Base-by-base conservation (phyloP, 2,888 invertebrate genomes). In the Cosmia trapezina region DNA sequence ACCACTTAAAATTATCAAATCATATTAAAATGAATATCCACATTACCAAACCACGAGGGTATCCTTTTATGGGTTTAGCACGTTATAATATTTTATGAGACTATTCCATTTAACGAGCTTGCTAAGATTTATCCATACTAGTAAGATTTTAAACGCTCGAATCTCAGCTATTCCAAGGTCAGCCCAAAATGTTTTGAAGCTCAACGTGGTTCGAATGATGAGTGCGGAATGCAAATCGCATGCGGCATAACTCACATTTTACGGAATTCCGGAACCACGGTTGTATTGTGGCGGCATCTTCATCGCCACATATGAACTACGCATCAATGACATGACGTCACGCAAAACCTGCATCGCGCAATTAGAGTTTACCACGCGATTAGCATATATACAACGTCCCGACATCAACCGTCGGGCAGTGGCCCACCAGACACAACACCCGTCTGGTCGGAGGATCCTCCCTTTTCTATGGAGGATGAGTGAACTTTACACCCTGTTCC, bases 51-150 rank as follows among this genome's bases (percentile, higher is more conserved):
- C 43, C 63, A 11, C 59, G 12, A 22, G 53, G 49, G 49, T 33
- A 22, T 68, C 73, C 80, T 61, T 79, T 68, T 68, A 79, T 57
- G 68, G 74, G 43, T 61, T 73, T 68, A 79, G 43, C 73, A 83
- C 73, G 83, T 65, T 73, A 51, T 83, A 68, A 80, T 57, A 73
- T 80, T 80, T 80, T 80, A 80, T 65, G 63, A 57, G 54, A 37
- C 57, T 37, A 69, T 69, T 65, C 51, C 43, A 59, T 81, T 83
- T 83, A 68, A 80, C 45, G 76, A 83, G 28, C 56, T 57, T 8
- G 17, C 57, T 41, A 45, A 61, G 56, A 51, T 70, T 57, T 62
- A 67, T 65, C 47, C 11, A 19, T 22, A 14, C 14, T 47, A 60
- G n/a, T 37, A 28, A 53, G 17, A 73, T 62, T 59, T 22, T 17